phyloP scores from a whole-genome alignment of 2,888 invertebrate species.

The Athalia rosae region DNA sequence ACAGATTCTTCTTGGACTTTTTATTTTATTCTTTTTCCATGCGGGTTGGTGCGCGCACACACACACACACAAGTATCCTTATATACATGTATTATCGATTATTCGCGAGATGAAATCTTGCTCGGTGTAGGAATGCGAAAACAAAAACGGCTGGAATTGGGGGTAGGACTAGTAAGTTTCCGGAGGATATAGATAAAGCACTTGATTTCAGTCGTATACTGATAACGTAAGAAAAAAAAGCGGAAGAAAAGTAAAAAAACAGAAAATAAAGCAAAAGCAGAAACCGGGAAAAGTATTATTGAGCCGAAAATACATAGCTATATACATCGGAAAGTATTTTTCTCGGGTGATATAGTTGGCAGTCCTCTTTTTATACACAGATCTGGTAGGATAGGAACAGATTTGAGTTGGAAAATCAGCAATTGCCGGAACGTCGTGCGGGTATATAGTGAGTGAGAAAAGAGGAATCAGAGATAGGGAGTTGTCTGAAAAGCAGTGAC shows the following conservation, averaged over 20 bases:
- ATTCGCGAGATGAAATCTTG: neutral
- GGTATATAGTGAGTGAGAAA: neutral
- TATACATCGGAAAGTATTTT: slow-evolving; percentile 20
- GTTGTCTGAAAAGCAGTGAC: neutral
- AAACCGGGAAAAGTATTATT: neutral
- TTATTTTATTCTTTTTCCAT: neutral
- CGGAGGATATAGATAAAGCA: slow-evolving; percentile 13
- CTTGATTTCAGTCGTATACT: slow-evolving; percentile 6
- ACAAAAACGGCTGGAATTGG: slow-evolving; percentile 12
- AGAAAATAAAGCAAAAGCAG: neutral
- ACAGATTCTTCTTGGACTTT: neutral
- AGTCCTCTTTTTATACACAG: neutral
- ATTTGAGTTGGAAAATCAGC: slow-evolving; percentile 37
- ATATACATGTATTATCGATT: neutral
- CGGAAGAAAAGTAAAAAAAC: neutral
- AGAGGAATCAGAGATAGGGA: neutral
- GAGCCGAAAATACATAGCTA: neutral
- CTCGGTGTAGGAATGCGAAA: neutral
- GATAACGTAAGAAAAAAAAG: slow-evolving; percentile 1
- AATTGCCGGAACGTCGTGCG: slow-evolving; percentile 26
- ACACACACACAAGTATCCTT: neutral
- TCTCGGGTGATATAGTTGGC: slow-evolving; percentile 3
- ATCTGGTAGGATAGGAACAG: neutral
- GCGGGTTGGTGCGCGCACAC: neutral
- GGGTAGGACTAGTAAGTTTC: neutral